A percentile compares a stretch with the other conserved stretches of the same genome.
Evolutionary conservation across 2,113 vertebrate genomes (phyloP).

Genomic region (Protobothrops mucrosquamatus): DNA sequence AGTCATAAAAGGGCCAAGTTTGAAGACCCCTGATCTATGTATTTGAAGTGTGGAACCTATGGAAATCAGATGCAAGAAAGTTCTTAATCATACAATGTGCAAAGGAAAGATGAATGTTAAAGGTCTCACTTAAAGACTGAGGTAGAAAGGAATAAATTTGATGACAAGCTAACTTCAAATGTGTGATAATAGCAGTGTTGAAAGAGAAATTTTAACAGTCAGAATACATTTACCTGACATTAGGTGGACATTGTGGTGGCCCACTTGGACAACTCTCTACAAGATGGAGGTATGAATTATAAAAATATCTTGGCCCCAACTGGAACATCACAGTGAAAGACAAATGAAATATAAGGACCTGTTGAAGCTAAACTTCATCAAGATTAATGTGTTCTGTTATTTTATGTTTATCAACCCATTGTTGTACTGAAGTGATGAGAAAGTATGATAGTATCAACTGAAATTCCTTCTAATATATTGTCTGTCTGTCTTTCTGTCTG

Average conservation of each 20-base stretch:
- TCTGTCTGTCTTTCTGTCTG: rapidly evolving
- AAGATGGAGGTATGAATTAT: neutral
- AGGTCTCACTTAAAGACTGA: neutral
- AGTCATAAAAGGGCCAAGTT: no score
- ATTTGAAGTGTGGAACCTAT: neutral
- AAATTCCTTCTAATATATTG: neutral
- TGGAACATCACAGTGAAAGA: neutral
- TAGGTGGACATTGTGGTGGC: neutral
- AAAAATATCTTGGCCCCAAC: neutral
- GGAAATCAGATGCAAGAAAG: neutral
- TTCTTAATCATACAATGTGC: neutral
- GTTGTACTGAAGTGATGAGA: neutral
- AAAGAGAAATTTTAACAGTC: neutral
- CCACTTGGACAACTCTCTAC: neutral
- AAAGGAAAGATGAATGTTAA: neutral
- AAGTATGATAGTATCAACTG: neutral
- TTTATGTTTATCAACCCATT: neutral
- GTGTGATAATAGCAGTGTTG: neutral
- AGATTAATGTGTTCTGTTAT: neutral
- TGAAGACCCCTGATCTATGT: no score
- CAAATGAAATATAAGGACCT: neutral
- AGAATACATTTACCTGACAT: neutral
- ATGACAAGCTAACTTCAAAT: neutral
- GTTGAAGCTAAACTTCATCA: neutral
- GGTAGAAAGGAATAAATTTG: neutral